Evolutionary conservation across 2,797 vertebrate species (phyloP), one percentile per base, ranked within the genome.

Genomic region (Oreochromis grahami): DNA sequence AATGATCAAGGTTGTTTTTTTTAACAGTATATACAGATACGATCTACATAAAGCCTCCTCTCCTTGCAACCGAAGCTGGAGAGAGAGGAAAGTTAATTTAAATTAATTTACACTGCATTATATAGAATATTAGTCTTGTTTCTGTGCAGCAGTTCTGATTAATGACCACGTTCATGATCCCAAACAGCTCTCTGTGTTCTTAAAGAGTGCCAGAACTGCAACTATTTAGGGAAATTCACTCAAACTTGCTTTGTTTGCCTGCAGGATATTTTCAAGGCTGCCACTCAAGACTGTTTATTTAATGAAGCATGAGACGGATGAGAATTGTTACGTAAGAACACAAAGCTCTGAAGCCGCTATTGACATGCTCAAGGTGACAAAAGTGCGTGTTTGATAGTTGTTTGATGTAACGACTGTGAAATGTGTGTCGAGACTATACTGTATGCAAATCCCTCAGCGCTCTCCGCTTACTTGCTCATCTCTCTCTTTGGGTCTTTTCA

Each of bases 281-380:
- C 77, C 77, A 84, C 79, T 80, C 58, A 79, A 48, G 79, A 55
- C 82, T 80, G 68, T 87, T 88, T 88, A 85, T 88, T 88, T 87
- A 89, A 88, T 32, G 68, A 88, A 86, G 87, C 55, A 53, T 15
- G 29, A 74, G 58, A 74, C 79, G 72, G 36, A 76, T 83, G 86
- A 87, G 60, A 80, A 70, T 77, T 60, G 6, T 82, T 86, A 68
- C 7, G 3, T 53, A 83, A 85, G 5, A 77, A 52, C 24, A 11
- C 24, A 45, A 56, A 41, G 63, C 82, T 85, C 53, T 80, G 50
- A 79, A 84, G 79, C 63, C 34, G 21, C 65, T 89, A 80, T 89
- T 84, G 81, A 87, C 80, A 76, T 82, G 65, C 56, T 82, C 38
- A 11, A 17, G 70, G 70, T 87, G 38, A 81, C 80, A 21, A 80